Conservation (phyloP, 2,888 invertebrate species). For the Pherbina coryleti region DNA sequence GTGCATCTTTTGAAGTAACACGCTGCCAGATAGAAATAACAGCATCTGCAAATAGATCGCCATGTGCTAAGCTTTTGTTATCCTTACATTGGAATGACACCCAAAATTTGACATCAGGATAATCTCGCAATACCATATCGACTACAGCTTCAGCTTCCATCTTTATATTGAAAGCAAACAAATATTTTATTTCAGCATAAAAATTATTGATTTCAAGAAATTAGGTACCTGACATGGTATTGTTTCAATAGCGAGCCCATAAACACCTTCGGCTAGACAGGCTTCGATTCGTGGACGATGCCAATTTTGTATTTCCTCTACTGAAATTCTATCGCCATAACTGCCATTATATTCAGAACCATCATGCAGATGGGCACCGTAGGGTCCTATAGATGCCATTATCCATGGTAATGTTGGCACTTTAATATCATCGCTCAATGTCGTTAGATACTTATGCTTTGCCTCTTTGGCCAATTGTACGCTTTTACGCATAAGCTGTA, state of each 20-base stretch:
- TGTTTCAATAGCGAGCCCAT: conserved; percentile 91
- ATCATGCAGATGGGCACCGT: conserved; percentile 90
- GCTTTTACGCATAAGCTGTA: conserved; percentile 79
- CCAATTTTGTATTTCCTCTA: conserved; percentile 82
- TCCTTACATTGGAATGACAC: conserved; percentile 82
- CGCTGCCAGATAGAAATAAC: conserved; percentile 77
- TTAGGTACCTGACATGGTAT: conserved; percentile 80
- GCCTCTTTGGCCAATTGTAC: conserved; percentile 82
- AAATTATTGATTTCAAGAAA: not conserved
- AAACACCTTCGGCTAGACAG: conserved; percentile 83
- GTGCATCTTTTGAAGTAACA: conserved; percentile 72
- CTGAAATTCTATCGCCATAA: conserved; percentile 78
- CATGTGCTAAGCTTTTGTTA: conserved; percentile 76
- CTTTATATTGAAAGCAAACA: conserved; percentile 29
- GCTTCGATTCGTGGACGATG: conserved; percentile 84
- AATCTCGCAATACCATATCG: conserved; percentile 78
- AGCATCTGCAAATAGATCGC: conserved; percentile 82
- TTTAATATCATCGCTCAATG: conserved; percentile 74
- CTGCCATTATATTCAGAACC: conserved; percentile 92
- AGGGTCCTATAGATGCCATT: conserved; percentile 93
- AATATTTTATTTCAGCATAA: not conserved
- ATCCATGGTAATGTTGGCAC: conserved; percentile 73
- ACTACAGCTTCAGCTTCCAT: conserved; percentile 86
- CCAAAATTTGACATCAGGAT: conserved; percentile 84
- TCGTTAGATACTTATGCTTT: conserved; percentile 70